Percentiles rank a stretch among this genome's conserved stretches.
These are phyloP conservation scores for Drosophila colorata DNA, from an alignment of 2,888 invertebrate genomes.

Conservation along the genomic window DNA sequence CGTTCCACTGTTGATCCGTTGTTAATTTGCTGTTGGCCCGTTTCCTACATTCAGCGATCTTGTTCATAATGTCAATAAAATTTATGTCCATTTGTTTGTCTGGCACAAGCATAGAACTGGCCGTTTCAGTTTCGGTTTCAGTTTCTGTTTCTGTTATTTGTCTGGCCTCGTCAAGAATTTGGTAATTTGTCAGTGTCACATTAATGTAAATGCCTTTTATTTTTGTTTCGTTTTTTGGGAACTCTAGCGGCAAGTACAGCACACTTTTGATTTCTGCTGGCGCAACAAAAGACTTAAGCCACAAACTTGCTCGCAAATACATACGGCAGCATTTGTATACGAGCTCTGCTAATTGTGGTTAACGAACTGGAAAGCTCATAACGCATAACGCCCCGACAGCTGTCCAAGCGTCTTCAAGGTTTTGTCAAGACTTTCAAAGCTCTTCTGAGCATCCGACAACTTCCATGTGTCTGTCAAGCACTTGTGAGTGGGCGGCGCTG, in stretches of 20 bases:
- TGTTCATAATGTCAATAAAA: constrained; percentile 80
- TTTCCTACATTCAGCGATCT: constrained; percentile 61
- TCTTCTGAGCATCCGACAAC: neutral
- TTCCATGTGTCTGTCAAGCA: too few relatives aligned
- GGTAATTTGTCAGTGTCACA: constrained; percentile 77
- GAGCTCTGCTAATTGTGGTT: constrained; percentile 39
- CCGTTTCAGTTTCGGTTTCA: constrained; percentile 25
- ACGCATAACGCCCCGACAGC: constrained; percentile 20
- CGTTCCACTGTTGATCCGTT: constrained; percentile 68
- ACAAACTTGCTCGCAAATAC: constrained; percentile 4
- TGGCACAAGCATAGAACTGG: constrained; percentile 7
- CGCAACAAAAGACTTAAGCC: constrained; percentile 53
- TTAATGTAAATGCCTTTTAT: constrained; percentile 44
- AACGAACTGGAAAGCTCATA: constrained; percentile 60
- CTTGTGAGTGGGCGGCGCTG: neutral
- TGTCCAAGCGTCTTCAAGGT: neutral
- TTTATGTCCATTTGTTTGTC: constrained; percentile 72
- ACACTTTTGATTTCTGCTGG: constrained; percentile 36
- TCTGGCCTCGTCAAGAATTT: constrained; percentile 71
- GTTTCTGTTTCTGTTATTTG: constrained; percentile 18
- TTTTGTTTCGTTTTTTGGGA: constrained; percentile 1
- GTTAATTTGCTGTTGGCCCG: constrained; percentile 21
- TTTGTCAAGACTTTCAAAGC: constrained; percentile 5
- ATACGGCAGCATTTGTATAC: constrained; percentile 2
- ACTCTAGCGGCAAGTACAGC: constrained; percentile 30